A percentile compares a stretch with the other conserved stretches of the same genome.
Evolutionary conservation across 2,797 vertebrate genomes (phyloP).

Genomic region (Danio tinwini): DNA sequence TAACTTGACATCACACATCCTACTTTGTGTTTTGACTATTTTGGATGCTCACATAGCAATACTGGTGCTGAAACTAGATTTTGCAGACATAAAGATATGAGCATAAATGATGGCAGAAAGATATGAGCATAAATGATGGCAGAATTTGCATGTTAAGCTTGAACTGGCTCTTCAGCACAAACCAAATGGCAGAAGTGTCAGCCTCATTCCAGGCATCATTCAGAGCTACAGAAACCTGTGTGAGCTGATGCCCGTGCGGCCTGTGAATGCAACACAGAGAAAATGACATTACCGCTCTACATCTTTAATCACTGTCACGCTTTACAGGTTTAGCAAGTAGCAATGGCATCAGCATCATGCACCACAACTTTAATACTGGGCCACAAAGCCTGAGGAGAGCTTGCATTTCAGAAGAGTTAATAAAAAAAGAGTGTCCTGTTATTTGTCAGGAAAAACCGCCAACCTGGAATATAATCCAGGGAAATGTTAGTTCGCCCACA

Average conservation of each 20-base stretch:
- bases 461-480: background rate
- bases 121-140: too few relatives aligned
- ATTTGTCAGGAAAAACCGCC: conserved; percentile 16
- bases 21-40: too few relatives aligned
- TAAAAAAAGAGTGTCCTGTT: conserved; percentile 1
- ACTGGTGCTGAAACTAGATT: too few relatives aligned
- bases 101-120: too few relatives aligned
- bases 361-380: conserved; percentile 18
- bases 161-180: background rate
- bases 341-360: conserved; percentile 19
- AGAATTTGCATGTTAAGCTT: too few relatives aligned
- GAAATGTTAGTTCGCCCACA: conserved; percentile 2
- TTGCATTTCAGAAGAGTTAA: background rate
- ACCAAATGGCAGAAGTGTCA: background rate
- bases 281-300: conserved; percentile 48
- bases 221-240: background rate
- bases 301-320: conserved; percentile 52
- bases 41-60: too few relatives aligned
- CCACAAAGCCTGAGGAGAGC: background rate
- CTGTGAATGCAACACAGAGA: background rate
- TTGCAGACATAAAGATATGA: too few relatives aligned
- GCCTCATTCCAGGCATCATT: background rate
- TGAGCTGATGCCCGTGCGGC: background rate
- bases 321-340: conserved; percentile 32
- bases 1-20: too few relatives aligned